These are phyloP conservation scores for Saturnia japonica DNA, from an alignment of 2,888 invertebrate species.

Conservation along the genomic window DNA sequence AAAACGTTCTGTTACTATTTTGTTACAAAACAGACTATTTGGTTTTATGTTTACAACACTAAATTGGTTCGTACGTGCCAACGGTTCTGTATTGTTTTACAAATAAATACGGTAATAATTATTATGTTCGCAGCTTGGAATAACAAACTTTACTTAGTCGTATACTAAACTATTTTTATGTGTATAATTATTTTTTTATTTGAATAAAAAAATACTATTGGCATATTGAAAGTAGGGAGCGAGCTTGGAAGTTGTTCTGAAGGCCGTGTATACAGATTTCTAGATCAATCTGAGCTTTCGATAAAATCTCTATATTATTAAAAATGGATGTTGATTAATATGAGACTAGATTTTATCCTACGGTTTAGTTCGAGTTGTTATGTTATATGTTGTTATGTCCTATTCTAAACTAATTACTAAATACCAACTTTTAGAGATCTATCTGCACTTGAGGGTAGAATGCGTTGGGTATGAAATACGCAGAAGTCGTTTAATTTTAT, in stretches of 20 bases:
- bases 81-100: constrained; percentile 15
- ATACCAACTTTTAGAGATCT: too few species aligned
- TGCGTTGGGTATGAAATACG: too few species aligned
- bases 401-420: too few species aligned
- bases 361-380: too few species aligned
- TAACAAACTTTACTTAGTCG: constrained; percentile 6
- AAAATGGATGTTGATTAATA: too few species aligned
- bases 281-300: neutral
- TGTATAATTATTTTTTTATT: neutral
- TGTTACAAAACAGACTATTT: constrained; percentile 19
- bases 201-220: neutral
- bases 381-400: too few species aligned
- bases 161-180: neutral
- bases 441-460: too few species aligned
- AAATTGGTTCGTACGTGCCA: constrained; percentile 18
- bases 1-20: constrained; percentile 17
- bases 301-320: too few species aligned
- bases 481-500: too few species aligned
- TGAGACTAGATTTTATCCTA: too few species aligned
- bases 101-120: constrained; percentile 12
- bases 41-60: constrained; percentile 12
- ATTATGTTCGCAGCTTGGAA: neutral
- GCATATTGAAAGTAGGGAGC: neutral
- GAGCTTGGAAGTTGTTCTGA: neutral
- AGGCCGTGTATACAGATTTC: neutral